phyloP scores from a whole-genome alignment of 1,140 invertebrate species.

The Steinernema khuongi region DNA sequence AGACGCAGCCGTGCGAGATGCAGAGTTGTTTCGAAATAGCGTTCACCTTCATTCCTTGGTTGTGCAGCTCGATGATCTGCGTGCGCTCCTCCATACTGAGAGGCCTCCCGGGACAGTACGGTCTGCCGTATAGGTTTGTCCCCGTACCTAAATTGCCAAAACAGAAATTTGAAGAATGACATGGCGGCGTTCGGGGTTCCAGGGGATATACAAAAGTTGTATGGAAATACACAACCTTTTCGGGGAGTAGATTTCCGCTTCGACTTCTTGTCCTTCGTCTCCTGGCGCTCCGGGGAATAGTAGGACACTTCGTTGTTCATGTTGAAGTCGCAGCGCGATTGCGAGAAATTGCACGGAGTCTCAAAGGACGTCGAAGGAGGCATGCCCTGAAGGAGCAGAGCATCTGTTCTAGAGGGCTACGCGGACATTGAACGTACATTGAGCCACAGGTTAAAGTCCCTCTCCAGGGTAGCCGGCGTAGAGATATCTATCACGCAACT shows the following conservation, averaged over 20 bases:
- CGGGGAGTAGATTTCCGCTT: constrained; percentile 2
- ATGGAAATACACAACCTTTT: constrained; percentile 14
- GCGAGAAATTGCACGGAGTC: background rate
- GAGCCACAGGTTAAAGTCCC: constrained; percentile 56
- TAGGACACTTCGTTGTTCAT: constrained; percentile 16
- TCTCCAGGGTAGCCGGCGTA: constrained; percentile 50
- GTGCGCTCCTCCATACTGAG: constrained; percentile 55
- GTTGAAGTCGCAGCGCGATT: background rate
- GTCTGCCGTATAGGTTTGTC: constrained; percentile 54
- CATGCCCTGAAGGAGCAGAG: background rate
- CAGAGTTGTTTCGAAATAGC: constrained; percentile 56
- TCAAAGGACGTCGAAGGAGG: background rate
- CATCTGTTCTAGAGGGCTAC: background rate
- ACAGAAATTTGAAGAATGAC: background rate
- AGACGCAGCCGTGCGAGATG: constrained; percentile 58
- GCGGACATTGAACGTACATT: constrained; percentile 38
- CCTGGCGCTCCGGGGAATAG: background rate
- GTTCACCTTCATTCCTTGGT: constrained; percentile 54
- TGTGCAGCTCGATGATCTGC: constrained; percentile 53
- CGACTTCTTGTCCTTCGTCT: constrained; percentile 20
- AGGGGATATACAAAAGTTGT: constrained; percentile 12
- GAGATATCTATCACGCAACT: constrained; percentile 48
- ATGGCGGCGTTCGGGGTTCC: background rate
- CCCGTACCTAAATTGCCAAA: constrained; percentile 33
- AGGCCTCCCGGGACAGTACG: constrained; percentile 54